phyloP scores from a whole-genome alignment of 2,797 vertebrate species.

The Eutrigla gurnardus region DNA sequence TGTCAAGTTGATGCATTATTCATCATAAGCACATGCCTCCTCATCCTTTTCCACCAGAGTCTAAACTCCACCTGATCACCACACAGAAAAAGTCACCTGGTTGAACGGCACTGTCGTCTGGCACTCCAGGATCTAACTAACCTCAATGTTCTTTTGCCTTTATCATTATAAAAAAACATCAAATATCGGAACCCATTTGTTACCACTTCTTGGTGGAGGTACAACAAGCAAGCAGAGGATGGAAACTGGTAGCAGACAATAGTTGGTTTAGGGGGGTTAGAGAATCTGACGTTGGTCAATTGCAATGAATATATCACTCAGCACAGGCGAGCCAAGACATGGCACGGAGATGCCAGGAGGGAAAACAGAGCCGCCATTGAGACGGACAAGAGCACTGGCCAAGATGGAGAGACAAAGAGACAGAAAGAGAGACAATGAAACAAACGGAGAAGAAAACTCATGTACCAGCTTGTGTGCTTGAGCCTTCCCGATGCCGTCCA shows the following conservation, averaged over 20 bases:
- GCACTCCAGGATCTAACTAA: too few species aligned
- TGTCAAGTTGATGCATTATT: too few species aligned
- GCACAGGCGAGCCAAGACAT: conserved; percentile 40
- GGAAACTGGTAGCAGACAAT: conserved; percentile 18
- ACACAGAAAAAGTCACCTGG: too few species aligned
- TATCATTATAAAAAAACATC: too few species aligned
- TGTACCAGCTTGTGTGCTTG: not conserved
- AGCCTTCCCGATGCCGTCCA: conserved; percentile 10
- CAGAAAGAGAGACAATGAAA: conserved; percentile 23
- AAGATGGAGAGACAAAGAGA: conserved; percentile 33
- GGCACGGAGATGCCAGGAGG: conserved; percentile 36
- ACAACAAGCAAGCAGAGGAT: conserved; percentile 2
- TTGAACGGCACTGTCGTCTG: too few species aligned
- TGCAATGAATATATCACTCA: conserved; percentile 59
- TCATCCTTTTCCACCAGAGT: too few species aligned
- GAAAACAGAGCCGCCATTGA: conserved; percentile 44
- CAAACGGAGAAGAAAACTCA: conserved; percentile 22
- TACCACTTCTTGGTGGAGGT: not conserved
- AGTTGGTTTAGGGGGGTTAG: conserved; percentile 15
- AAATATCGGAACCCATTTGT: too few species aligned
- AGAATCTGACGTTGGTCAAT: conserved; percentile 40
- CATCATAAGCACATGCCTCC: too few species aligned
- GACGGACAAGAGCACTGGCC: conserved; percentile 42
- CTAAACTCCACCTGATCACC: too few species aligned
- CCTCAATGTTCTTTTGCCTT: too few species aligned